Evolutionary conservation across 2,113 vertebrate genomes (phyloP), one percentile per base, ranked within the genome.

Genomic region (Psilopogon haemacephalus): DNA sequence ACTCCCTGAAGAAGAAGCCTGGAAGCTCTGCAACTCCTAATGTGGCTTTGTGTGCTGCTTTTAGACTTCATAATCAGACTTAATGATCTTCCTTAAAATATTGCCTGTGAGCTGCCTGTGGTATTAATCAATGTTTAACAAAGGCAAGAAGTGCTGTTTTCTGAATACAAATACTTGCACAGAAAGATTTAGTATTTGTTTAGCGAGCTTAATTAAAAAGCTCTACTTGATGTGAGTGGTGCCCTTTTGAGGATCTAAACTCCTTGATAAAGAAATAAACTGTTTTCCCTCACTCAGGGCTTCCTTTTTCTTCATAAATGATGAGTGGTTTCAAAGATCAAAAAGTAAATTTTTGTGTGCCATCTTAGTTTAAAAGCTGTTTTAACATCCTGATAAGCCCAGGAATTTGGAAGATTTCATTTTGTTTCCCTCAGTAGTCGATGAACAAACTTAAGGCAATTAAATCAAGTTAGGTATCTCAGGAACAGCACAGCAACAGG

Each of bases 201-300:
- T 94, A 91, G 79, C 52, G 42, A 89, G 58, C 71, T 95, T 96
- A 96, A 92, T 94, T 96, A 89, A 95, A 96, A 95, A 82, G 50
- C 84, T 90, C 81, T 79, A 55, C 56, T 92, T 73, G 77, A 84
- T 62, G 72, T 58, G 56, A 84, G n/a, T 44, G 33, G 30, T 91
- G 88, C 75, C 59, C 74, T 95, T 95, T 87, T 54, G 81, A 94
- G 91, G 55, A 65, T 79, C 74, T 82, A 30, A 88, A 78, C 52
- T 77, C 69, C 80, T 59, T 71, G 81, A 83, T 89, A 91, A 95
- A 90, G 90, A 92, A 95, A 94, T 87, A 87, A 90, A 59, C 64
- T 60, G 84, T 63, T 94, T 93, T 76, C 60, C 44, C 28, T 81
- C 84, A 76, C 64, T 77, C 67, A 82, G 19, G 79, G 35, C 42